phyloP scores from a whole-genome alignment of 2,888 invertebrate species.

The Polyploca ridens region DNA sequence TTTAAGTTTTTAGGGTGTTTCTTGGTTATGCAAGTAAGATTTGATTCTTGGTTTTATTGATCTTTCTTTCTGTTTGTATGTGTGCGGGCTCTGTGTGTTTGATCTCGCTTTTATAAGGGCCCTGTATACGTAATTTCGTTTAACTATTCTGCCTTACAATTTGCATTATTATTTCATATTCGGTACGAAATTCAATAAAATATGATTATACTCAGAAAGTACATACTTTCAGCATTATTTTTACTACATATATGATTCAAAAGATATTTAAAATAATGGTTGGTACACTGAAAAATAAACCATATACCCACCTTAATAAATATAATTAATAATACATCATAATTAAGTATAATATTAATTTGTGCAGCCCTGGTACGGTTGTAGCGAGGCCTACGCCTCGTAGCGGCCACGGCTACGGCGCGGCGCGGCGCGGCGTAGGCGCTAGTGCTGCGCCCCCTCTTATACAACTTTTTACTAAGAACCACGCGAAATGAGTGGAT shows the following conservation, averaged over 20 bases:
- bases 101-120: neutral
- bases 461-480: conserved; percentile 82
- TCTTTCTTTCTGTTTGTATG: conserved; percentile 22
- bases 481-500: conserved; percentile 83
- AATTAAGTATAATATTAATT: conserved; percentile 35
- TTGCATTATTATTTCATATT: neutral
- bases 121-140: neutral
- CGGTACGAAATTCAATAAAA: no score
- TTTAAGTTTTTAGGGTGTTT: conserved; percentile 69
- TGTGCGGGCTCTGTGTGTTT: conserved; percentile 6
- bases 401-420: conserved; percentile 59
- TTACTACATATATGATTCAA: no score
- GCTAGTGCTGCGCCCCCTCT: conserved; percentile 60
- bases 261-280: no score
- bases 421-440: conserved; percentile 68
- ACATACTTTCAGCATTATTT: neutral
- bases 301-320: no score
- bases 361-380: conserved; percentile 49
- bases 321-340: conserved; percentile 14
- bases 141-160: neutral
- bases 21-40: conserved; percentile 43
- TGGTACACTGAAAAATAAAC: no score
- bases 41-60: conserved; percentile 45
- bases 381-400: conserved; percentile 57
- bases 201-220: no score